These are phyloP conservation scores for Rattus rattus DNA, from an alignment of 2,113 vertebrate species.

Conservation along the genomic window DNA sequence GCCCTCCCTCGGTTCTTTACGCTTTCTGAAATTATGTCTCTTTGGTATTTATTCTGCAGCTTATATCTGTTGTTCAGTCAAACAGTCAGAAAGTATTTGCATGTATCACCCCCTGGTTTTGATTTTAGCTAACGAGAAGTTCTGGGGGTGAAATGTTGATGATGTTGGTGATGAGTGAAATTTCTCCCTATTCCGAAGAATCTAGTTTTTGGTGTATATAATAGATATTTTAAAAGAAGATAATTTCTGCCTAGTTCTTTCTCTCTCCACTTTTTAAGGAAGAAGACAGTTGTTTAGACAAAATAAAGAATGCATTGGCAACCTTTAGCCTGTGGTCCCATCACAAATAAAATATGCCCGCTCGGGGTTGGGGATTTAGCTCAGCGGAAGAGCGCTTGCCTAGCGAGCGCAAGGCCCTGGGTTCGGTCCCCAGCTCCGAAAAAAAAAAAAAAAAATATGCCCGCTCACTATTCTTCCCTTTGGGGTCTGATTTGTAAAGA, in stretches of 20 bases:
- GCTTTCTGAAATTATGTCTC: not conserved
- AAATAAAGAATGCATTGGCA: not conserved
- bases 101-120: conserved; percentile 8
- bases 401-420: too few relatives aligned
- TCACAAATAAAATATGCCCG: not conserved
- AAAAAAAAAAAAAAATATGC: too few relatives aligned
- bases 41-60: not conserved
- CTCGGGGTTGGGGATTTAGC: too few relatives aligned
- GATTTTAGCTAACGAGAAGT: not conserved
- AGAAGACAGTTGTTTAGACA: not conserved
- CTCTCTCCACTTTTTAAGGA: not conserved
- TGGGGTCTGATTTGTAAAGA: conserved; percentile 32
- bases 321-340: not conserved
- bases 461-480: not conserved
- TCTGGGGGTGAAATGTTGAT: not conserved
- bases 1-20: not conserved
- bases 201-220: conserved; percentile 14
- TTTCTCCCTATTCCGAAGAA: not conserved
- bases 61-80: not conserved
- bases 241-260: not conserved
- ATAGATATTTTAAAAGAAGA: not conserved
- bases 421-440: too few relatives aligned
- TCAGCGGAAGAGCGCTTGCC: too few relatives aligned
- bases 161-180: not conserved
- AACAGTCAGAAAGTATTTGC: not conserved